Evolutionary conservation across 2,888 invertebrate genomes (phyloP).

Genomic region (Spilosoma lubricipeda): DNA sequence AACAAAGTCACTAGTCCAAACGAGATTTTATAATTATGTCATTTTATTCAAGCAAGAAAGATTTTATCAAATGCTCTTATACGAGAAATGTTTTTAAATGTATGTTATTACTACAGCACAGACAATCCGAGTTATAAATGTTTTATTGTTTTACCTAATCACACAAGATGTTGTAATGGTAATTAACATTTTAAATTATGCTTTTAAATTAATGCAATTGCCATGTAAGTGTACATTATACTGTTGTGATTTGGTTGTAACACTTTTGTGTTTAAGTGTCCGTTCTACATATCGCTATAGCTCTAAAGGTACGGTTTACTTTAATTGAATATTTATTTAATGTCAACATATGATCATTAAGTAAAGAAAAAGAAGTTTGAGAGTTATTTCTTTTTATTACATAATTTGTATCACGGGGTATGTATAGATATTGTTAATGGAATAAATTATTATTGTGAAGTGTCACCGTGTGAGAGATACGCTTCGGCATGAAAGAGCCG

Average conservation of each 20-base stretch:
- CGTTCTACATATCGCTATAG: background rate
- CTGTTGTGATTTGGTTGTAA: background rate
- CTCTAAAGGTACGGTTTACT: background rate
- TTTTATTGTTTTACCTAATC: background rate
- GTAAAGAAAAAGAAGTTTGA: too few species aligned
- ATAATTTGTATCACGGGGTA: too few species aligned
- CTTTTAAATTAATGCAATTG: constrained; percentile 33
- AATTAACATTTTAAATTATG: constrained; percentile 41
- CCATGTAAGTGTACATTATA: constrained; percentile 1
- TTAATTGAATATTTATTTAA: background rate
- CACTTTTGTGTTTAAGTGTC: background rate
- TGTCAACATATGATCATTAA: too few species aligned
- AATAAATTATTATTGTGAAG: too few species aligned
- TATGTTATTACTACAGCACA: background rate
- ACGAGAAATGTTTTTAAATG: background rate
- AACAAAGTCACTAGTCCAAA: background rate
- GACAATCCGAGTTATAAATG: background rate
- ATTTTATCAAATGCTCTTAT: background rate
- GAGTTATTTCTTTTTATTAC: too few species aligned
- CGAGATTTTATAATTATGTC: background rate
- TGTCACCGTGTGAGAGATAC: too few species aligned
- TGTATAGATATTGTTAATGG: too few species aligned
- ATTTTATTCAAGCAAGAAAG: background rate
- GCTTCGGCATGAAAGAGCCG: too few species aligned
- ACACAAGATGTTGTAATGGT: constrained; percentile 15